Evolutionary conservation across 2,888 invertebrate species (phyloP).

Genomic region (Drosophila fungiperda): DNA sequence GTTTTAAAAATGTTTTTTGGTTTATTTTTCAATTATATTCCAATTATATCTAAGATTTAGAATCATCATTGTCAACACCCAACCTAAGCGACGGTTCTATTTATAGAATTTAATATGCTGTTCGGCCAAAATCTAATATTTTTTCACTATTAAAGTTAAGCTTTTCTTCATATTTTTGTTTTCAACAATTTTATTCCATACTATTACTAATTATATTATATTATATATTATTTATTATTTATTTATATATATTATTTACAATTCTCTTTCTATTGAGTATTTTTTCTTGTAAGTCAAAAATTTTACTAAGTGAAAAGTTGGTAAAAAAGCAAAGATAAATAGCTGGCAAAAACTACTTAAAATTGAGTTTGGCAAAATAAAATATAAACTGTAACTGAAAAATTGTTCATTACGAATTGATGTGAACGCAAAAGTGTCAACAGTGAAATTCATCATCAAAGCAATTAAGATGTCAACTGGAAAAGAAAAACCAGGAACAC

Average conservation of each 20-base stretch:
- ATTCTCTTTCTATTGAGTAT: not conserved
- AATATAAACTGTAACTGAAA: slow-evolving; percentile 3
- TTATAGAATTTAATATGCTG: too few species aligned
- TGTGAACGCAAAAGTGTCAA: slow-evolving; percentile 72
- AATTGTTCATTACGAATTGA: slow-evolving; percentile 64
- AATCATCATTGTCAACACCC: not conserved
- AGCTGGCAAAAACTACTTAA: slow-evolving; percentile 2
- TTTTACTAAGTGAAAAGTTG: not conserved
- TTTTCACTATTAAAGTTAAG: not conserved
- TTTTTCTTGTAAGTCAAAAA: not conserved
- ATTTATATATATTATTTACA: too few species aligned
- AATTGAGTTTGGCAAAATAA: not conserved
- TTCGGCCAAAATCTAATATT: not conserved
- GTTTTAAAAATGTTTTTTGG: not conserved
- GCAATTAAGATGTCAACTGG: slow-evolving; percentile 73
- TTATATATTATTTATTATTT: not conserved
- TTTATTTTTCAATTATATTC: not conserved
- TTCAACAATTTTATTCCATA: not conserved
- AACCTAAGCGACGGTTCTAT: not conserved
- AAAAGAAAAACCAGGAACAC: slow-evolving; percentile 28
- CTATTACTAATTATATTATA: too few species aligned
- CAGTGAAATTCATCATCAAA: slow-evolving; percentile 70
- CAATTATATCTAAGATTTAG: not conserved
- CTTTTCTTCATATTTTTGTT: not conserved
- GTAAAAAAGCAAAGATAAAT: not conserved